Evolutionary conservation across 2,888 invertebrate genomes (phyloP), one percentile per base, ranked within the genome.

Genomic region (Phragmatobia fuliginosa): DNA sequence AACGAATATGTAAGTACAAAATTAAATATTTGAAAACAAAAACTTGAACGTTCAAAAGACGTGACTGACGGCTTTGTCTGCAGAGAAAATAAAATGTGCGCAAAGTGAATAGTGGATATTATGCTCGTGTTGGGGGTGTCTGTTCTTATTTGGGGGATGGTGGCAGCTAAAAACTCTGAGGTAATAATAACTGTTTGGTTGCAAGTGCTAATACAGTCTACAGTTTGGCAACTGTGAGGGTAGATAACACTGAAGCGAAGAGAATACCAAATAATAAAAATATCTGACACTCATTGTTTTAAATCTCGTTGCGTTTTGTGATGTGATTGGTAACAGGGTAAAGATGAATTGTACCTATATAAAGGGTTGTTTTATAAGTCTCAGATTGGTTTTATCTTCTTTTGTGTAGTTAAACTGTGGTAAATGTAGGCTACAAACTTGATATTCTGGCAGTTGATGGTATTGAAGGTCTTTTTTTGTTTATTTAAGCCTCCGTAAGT

Each of bases 41-140:
- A 65, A 56, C 56, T 4, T 56, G 65, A 65, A 56, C 25, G 28
- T 4, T 25, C 14, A 36, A 64, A 56, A 56, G 28, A 56, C 25
- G 18, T 36, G 36, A 52, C 52, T 64, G 16, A 21, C 3, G 36
- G 49, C 7, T 33, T 16, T n/a, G 14, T 25, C 49, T 32, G 62
- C 11, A 36, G 32, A 25, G 41, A 60, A 67, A 89, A 88, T 88
- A 89, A 89, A 89, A 90, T 90, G 88, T 78, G 82, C 83, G 83
- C 87, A 88, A 28, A 56, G 56, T 56, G 88, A 85, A 89, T 84
- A 83, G 83, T 85, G 84, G 84, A 87, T 80, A 87, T 80, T 81
- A 92, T 92, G 91, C 83, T 75, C 45, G 79, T 72, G 73, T 78
- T 79, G 62, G 84, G 74, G 36, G 80, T 73, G 75, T 77, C 78